Base-by-base conservation (phyloP, 2,113 vertebrate genomes). In the Polyodon spathula region DNA sequence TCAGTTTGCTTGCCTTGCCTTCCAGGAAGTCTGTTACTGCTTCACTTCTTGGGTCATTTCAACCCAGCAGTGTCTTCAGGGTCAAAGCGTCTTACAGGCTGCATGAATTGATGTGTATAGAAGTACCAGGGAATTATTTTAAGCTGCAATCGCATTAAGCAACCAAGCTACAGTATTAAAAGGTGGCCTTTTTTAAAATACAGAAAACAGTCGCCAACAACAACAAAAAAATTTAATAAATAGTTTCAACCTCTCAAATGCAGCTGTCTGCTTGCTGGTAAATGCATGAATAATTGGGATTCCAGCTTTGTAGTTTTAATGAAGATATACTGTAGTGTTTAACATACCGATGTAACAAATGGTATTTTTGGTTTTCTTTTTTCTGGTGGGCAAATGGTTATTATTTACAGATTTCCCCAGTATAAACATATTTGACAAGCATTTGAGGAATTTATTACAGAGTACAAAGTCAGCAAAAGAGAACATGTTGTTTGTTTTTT, bases 261-360 rank as follows among this genome's bases (percentile, higher is more conserved):
- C 6, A 16, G 15, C 57, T 7, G 16, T 55, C n/a, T 37, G 6
- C 53, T 8, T 55, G n/a, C 53, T 38, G 70, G 69, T 76, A 11
- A 38, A 17, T 50, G 60, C 71, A 72, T 68, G 73, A 81, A 81
- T 81, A 46, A 72, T 68, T 73, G 56, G 67, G 73, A 81, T 83
- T 82, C 79, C 73, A 70, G 63, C 84, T 86, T 87, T 82, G 78
- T 79, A 84, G 74, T 74, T 81, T 27, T 78, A 82, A 78, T 81
- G 73, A 81, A 72, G 71, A 81, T 76, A 71, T 70, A 75, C 75
- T 73, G 76, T 78, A 71, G 73, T 76, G 76, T 81, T 85, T 82
- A 76, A 78, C 69, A 77, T 76, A 77, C 76, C 73, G 68, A 71
- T 68, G 68, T 56, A 77, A 76, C 73, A 78, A 78, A 81, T 80